phyloP scores from a whole-genome alignment of 1,140 invertebrate species.

The Coenobita brevimanus region DNA sequence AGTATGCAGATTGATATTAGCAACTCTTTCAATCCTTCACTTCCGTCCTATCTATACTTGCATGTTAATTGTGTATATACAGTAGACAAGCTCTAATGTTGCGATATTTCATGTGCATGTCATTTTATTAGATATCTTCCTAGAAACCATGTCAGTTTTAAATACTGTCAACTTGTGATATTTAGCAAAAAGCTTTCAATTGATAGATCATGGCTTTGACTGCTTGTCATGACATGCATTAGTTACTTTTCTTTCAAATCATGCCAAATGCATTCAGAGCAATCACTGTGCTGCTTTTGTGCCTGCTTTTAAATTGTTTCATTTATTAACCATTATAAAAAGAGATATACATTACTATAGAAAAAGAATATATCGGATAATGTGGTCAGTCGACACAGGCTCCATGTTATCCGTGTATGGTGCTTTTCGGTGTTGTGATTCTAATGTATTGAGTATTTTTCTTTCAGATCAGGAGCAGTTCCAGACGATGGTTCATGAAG shows the following conservation, averaged over 20 bases:
- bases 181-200: slow-evolving; percentile 50
- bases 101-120: slow-evolving; percentile 39
- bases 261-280: slow-evolving; percentile 59
- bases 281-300: slow-evolving; percentile 63
- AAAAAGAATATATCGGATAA: too few species aligned
- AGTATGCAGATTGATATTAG: too few species aligned
- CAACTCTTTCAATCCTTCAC: neutral
- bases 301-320: slow-evolving; percentile 46
- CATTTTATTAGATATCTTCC: slow-evolving; percentile 14
- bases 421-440: neutral
- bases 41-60: slow-evolving; percentile 5
- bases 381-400: too few species aligned
- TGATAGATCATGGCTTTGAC: slow-evolving; percentile 36
- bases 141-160: slow-evolving; percentile 31
- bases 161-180: slow-evolving; percentile 28
- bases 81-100: slow-evolving; percentile 33
- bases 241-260: slow-evolving; percentile 39
- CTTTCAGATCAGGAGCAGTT: slow-evolving; percentile 69
- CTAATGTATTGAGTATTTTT: slow-evolving; percentile 9
- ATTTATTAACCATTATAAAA: slow-evolving; percentile 32
- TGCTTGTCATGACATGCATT: slow-evolving; percentile 61
- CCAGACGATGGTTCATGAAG: slow-evolving; percentile 64
- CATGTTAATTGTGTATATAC: slow-evolving; percentile 51
- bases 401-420: too few species aligned
- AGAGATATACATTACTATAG: slow-evolving; percentile 11